These are phyloP conservation scores for Gryllus longicercus DNA, from an alignment of 2,888 invertebrate species.

Conservation along the genomic window DNA sequence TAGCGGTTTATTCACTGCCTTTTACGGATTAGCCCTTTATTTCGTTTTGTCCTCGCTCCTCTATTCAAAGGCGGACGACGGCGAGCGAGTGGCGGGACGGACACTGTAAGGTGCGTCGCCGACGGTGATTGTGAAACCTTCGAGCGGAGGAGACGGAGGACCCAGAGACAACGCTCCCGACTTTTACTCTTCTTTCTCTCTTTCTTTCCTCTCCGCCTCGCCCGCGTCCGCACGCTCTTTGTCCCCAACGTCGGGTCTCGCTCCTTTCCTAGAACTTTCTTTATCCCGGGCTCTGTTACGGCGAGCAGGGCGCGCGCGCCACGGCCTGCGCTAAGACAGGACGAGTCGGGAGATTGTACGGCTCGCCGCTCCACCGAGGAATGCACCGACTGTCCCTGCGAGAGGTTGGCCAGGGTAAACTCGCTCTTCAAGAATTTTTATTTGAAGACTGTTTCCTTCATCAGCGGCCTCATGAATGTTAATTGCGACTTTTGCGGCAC, in stretches of 20 bases:
- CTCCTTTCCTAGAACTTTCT: not conserved
- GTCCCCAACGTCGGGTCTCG: not conserved
- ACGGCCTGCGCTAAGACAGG: not conserved
- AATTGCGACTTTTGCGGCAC: constrained; percentile 3
- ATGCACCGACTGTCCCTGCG: not conserved
- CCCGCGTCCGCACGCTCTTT: not conserved
- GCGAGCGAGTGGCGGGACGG: not conserved
- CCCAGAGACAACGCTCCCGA: not conserved
- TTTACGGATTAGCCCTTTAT: not conserved
- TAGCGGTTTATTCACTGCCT: constrained; percentile 2
- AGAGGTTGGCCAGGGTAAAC: not conserved
- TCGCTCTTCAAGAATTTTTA: not conserved
- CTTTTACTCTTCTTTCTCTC: not conserved
- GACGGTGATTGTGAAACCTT: not conserved
- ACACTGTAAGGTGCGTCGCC: not conserved
- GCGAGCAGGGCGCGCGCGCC: not conserved
- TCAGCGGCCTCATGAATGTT: constrained; percentile 11
- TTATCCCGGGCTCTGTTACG: not conserved
- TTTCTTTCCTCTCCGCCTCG: not conserved
- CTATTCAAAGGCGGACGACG: not conserved
- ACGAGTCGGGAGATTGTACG: not conserved
- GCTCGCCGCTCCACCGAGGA: not conserved
- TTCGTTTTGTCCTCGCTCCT: not conserved
- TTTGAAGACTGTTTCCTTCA: not conserved
- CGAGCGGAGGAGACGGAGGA: not conserved